phyloP scores from a whole-genome alignment of 2,797 vertebrate species.

The Pempheris klunzingeri region DNA sequence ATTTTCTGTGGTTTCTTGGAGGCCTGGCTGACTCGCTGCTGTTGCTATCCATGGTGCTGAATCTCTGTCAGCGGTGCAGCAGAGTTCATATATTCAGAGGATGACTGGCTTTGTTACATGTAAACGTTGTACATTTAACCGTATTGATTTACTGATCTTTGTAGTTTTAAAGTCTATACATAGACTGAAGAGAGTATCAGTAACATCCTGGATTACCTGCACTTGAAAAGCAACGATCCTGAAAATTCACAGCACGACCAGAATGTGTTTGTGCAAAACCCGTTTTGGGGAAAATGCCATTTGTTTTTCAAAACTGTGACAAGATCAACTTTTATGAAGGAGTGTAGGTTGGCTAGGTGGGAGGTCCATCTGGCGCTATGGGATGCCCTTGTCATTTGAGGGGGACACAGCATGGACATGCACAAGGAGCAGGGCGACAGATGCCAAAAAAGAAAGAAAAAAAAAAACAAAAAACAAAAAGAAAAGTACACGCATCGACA shows the following conservation, averaged over 20 bases:
- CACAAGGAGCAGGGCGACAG: conserved; percentile 77
- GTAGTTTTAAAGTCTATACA: background rate
- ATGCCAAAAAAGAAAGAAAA: conserved; percentile 67
- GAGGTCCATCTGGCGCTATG: conserved; percentile 84
- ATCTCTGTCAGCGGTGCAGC: background rate
- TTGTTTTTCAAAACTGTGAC: conserved; percentile 77
- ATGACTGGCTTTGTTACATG: background rate
- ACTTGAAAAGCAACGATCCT: background rate
- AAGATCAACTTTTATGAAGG: conserved; percentile 75
- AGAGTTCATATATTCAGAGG: background rate
- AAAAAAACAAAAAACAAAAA: conserved; percentile 33
- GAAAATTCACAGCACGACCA: conserved; percentile 55
- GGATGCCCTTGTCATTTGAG: conserved; percentile 82
- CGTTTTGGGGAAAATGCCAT: conserved; percentile 47
- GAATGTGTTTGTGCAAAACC: conserved; percentile 51
- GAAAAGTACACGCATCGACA: conserved; percentile 49
- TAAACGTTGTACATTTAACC: background rate
- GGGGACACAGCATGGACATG: conserved; percentile 73
- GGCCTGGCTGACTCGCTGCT: background rate
- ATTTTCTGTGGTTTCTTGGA: background rate
- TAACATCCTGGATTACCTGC: conserved; percentile 7
- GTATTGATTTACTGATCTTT: background rate
- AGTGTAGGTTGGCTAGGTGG: conserved; percentile 66
- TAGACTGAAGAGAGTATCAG: background rate
- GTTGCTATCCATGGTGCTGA: conserved; percentile 68